Conservation (phyloP, 2,888 invertebrate species). For the Ophioninae sp. region DNA sequence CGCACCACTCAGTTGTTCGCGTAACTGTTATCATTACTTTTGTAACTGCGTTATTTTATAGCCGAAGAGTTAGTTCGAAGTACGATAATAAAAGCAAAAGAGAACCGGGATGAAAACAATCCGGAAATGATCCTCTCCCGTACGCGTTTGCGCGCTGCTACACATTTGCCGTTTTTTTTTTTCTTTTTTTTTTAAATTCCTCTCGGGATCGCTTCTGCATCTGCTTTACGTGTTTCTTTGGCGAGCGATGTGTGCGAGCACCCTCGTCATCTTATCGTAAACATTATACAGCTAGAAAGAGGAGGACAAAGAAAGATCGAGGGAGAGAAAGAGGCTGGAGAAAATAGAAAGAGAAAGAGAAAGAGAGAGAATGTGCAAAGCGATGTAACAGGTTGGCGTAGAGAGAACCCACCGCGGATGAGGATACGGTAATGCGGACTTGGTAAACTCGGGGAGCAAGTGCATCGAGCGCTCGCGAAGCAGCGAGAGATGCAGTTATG, state of each 20-base stretch:
- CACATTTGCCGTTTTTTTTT: not conserved
- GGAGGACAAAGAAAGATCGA: not conserved
- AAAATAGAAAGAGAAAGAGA: constrained; percentile 1
- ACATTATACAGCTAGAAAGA: constrained; percentile 1
- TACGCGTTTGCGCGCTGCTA: not conserved
- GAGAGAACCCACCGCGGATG: constrained; percentile 12
- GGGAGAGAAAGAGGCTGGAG: not conserved
- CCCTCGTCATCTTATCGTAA: constrained; percentile 14
- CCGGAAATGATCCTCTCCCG: constrained; percentile 60
- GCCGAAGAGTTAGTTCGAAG: constrained; percentile 7
- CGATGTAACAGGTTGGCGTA: constrained; percentile 59
- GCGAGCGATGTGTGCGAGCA: not conserved
- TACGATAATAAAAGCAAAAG: constrained; percentile 27
- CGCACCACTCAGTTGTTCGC: constrained; percentile 13
- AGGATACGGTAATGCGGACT: constrained; percentile 62
- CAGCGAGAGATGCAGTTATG: constrained; percentile 75
- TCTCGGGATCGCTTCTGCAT: constrained; percentile 24
- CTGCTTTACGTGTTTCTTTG: constrained; percentile 14
- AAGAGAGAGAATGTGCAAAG: constrained; percentile 3
- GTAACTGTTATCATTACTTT: constrained; percentile 19
- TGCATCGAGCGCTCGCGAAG: constrained; percentile 60
- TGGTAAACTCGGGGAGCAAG: constrained; percentile 60
- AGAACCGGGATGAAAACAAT: constrained; percentile 47
- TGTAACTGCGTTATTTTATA: constrained; percentile 43
- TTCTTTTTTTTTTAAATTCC: not conserved